Conservation (phyloP, 2,888 invertebrate species). For the Gandaritis pyraliata region DNA sequence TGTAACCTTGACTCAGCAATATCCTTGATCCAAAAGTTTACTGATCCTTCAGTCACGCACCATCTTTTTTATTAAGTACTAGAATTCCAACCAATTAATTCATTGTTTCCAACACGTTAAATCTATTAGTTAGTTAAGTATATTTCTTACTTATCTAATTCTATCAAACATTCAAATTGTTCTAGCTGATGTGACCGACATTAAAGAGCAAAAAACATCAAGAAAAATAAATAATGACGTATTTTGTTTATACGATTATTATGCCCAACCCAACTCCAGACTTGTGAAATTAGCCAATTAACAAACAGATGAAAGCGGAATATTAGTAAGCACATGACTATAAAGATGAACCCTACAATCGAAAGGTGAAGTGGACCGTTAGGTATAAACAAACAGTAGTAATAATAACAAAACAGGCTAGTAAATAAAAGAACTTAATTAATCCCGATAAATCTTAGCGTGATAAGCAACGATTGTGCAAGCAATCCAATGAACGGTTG, state of each 20-base stretch:
- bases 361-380: slow-evolving; percentile 71
- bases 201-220: no score
- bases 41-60: slow-evolving; percentile 13
- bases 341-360: slow-evolving; percentile 73
- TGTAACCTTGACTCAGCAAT: slow-evolving; percentile 56
- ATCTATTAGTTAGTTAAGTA: no score
- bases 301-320: slow-evolving; percentile 63
- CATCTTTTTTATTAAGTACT: neutral
- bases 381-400: slow-evolving; percentile 56
- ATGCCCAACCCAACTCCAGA: slow-evolving; percentile 52
- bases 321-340: slow-evolving; percentile 75
- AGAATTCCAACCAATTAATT: no score
- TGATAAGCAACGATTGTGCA: slow-evolving; percentile 38
- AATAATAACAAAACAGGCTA: slow-evolving; percentile 50
- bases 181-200: no score
- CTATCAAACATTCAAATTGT: neutral
- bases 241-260: no score
- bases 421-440: slow-evolving; percentile 48
- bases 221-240: no score
- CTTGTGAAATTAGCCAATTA: slow-evolving; percentile 62
- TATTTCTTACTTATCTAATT: no score
- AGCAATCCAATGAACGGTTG: slow-evolving; percentile 47
- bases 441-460: slow-evolving; percentile 46
- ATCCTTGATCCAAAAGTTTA: slow-evolving; percentile 18
- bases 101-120: no score